Percentiles rank a stretch among this genome's conserved stretches.
Evolutionary conservation across 64 coral and sea anemone species (phyloP).

Genomic region (Montipora capricornis): DNA sequence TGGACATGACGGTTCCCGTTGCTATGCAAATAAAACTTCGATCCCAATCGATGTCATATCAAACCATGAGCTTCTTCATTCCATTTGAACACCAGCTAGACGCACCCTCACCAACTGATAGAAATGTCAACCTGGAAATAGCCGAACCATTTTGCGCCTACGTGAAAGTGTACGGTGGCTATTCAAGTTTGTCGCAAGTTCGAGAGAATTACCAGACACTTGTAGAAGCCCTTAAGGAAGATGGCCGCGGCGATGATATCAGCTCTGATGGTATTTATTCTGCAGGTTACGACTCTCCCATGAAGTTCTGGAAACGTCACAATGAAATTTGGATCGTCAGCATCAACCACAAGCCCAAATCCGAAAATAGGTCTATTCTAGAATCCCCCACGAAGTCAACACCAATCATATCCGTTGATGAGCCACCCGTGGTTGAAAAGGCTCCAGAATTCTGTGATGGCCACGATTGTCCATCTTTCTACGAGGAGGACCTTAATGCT

Average conservation of each 20-base stretch:
- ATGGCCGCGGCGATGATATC: conserved; percentile 70
- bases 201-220: conserved; percentile 43
- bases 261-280: conserved; percentile 63
- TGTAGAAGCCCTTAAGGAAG: conserved; percentile 53
- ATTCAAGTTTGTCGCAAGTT: conserved; percentile 28
- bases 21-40: conserved; percentile 54
- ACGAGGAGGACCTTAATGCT: not conserved
- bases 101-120: conserved; percentile 53
- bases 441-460: not conserved
- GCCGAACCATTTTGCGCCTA: conserved; percentile 62
- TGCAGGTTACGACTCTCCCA: conserved; percentile 77
- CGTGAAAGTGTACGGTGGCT: conserved; percentile 71
- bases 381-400: not conserved
- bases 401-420: not conserved
- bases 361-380: not conserved
- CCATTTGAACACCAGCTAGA: conserved; percentile 72
- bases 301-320: conserved; percentile 63
- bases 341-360: conserved; percentile 25
- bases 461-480: not conserved
- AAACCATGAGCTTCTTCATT: conserved; percentile 84
- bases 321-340: conserved; percentile 94
- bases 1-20: conserved; percentile 86
- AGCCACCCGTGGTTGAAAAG: not conserved
- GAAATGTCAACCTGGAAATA: conserved; percentile 50
- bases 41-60: conserved; percentile 62